phyloP scores from a whole-genome alignment of 2,797 vertebrate genomes.

The Chloroceryle inda region DNA sequence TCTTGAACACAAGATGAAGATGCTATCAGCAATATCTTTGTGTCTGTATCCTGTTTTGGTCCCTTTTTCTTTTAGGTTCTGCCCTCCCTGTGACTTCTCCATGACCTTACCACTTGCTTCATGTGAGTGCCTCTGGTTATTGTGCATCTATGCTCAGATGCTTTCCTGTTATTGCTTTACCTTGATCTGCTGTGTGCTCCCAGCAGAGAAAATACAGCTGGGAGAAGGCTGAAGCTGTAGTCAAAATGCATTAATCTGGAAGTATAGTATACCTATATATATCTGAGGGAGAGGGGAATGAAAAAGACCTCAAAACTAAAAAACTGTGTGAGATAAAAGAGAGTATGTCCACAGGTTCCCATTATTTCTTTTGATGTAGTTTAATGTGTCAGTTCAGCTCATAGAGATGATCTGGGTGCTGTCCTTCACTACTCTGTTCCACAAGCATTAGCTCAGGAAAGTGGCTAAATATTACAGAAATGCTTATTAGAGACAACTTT shows the following conservation, averaged over 20 bases:
- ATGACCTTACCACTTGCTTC: constrained; percentile 49
- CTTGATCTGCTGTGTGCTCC: background rate
- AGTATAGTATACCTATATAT: background rate
- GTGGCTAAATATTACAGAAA: background rate
- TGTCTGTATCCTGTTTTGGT: constrained; percentile 33
- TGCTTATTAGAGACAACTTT: background rate
- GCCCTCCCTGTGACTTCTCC: constrained; percentile 53
- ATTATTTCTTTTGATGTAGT: background rate
- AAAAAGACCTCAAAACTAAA: background rate
- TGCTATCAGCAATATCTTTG: constrained; percentile 34
- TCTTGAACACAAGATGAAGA: background rate
- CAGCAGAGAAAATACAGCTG: constrained; percentile 13
- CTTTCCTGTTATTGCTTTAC: constrained; percentile 57
- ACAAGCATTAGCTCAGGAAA: background rate
- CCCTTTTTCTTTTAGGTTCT: constrained; percentile 44
- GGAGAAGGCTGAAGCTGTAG: background rate
- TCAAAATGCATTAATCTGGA: constrained; percentile 19
- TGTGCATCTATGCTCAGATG: background rate
- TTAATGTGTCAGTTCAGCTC: background rate
- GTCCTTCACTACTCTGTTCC: background rate
- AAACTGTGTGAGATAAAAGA: background rate
- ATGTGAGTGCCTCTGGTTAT: constrained; percentile 59
- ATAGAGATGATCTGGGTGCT: background rate
- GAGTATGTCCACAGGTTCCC: background rate
- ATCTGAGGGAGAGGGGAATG: background rate